Conservation (phyloP, 1,140 invertebrate species). For the Condylostylus longicornis region DNA sequence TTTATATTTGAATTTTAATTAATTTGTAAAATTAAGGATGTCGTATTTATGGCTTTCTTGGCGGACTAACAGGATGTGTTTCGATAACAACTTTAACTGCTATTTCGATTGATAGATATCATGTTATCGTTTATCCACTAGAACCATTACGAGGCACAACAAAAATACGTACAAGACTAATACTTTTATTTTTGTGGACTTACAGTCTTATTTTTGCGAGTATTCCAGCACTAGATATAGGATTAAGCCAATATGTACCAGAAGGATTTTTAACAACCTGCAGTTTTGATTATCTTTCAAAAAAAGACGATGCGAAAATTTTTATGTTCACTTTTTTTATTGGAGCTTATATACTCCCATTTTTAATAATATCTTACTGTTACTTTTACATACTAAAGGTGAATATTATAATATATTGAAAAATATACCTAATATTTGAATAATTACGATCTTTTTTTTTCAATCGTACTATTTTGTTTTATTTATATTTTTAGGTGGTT, state of each 20-base stretch:
- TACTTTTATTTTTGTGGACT: constrained; percentile 51
- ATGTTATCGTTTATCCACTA: constrained; percentile 55
- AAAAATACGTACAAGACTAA: constrained; percentile 41
- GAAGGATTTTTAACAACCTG: constrained; percentile 67
- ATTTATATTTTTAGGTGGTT: too few relatives aligned
- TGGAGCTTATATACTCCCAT: constrained; percentile 50
- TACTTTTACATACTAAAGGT: constrained; percentile 51
- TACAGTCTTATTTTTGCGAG: constrained; percentile 50
- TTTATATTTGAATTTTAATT: too few relatives aligned
- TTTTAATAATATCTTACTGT: constrained; percentile 51
- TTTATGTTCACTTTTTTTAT: constrained; percentile 53
- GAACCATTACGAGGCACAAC: constrained; percentile 44
- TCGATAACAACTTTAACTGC: constrained; percentile 54
- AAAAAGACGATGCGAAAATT: constrained; percentile 35
- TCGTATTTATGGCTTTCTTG: constrained; percentile 52
- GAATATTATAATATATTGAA: too few relatives aligned
- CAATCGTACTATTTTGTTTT: too few relatives aligned
- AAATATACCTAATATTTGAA: too few relatives aligned
- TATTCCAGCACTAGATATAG: constrained; percentile 50
- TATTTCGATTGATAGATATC: constrained; percentile 54
- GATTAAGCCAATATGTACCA: constrained; percentile 55
- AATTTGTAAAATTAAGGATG: constrained; percentile 46
- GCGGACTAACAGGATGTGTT: constrained; percentile 52
- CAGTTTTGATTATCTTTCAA: constrained; percentile 62
- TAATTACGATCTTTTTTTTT: too few relatives aligned